Conservation (phyloP, 2,113 vertebrate genomes). For the Eulemur rufifrons region DNA sequence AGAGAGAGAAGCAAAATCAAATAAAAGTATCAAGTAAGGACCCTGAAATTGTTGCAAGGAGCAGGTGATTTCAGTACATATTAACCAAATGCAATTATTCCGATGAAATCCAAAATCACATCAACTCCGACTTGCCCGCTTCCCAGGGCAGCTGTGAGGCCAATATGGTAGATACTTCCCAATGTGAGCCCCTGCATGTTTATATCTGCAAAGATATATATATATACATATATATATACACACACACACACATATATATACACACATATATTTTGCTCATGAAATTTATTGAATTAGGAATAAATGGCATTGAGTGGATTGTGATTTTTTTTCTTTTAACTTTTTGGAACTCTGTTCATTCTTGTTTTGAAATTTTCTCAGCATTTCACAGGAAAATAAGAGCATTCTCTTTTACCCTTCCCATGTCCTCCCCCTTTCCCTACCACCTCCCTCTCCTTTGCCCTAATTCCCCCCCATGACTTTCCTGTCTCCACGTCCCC, state of each 20-base stretch:
- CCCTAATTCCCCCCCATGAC: neutral
- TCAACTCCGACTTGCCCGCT: neutral
- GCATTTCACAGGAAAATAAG: neutral
- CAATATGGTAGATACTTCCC: neutral
- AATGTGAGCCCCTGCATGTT: neutral
- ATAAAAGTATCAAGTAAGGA: neutral
- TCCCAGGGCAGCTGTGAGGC: neutral
- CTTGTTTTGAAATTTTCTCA: neutral
- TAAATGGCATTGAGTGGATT: neutral
- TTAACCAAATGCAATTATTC: neutral
- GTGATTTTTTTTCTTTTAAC: neutral
- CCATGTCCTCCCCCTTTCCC: accelerated
- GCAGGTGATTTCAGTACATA: neutral
- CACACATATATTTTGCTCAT: neutral
- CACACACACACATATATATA: no score
- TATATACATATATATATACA: no score
- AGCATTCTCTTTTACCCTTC: neutral
- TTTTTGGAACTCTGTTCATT: neutral
- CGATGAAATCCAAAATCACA: neutral
- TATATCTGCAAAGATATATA: neutral
- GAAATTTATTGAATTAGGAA: neutral
- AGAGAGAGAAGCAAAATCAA: neutral
- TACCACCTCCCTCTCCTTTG: neutral
- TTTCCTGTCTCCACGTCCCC: neutral
- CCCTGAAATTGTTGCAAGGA: neutral